A percentile compares a stretch with the other conserved stretches of the same genome.
phyloP scores from a whole-genome alignment of 2,797 vertebrate species.

The Huso huso region DNA sequence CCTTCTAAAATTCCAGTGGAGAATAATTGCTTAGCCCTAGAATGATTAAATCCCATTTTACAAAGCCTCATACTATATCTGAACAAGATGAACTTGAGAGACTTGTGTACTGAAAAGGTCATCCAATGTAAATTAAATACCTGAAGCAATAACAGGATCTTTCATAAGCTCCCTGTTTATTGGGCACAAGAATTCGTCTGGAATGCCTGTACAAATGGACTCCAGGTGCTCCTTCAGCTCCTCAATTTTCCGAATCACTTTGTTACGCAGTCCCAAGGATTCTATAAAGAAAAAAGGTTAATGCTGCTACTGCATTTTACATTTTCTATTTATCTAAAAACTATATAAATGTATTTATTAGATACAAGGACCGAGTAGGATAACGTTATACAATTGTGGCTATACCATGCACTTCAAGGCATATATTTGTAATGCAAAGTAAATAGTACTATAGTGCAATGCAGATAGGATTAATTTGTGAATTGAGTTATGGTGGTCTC shows the following conservation, averaged over 20 bases:
- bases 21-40: too few species aligned
- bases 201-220: constrained; percentile 51
- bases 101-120: neutral
- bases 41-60: neutral
- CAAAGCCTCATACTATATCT: neutral
- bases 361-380: too few species aligned
- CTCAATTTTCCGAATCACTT: constrained; percentile 76
- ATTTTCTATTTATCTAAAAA: too few species aligned
- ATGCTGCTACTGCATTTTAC: too few species aligned
- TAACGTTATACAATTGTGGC: too few species aligned
- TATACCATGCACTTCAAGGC: too few species aligned
- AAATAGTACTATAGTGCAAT: too few species aligned
- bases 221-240: constrained; percentile 58
- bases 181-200: constrained; percentile 91
- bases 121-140: constrained; percentile 42
- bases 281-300: constrained; percentile 49
- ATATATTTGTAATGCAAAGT: too few species aligned
- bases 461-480: too few species aligned
- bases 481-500: too few species aligned
- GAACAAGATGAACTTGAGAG: neutral
- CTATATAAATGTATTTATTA: too few species aligned
- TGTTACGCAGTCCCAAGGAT: constrained; percentile 78
- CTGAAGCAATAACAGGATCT: constrained; percentile 88
- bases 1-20: too few species aligned
- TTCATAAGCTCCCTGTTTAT: constrained; percentile 91